These are phyloP conservation scores for Pocillopora grandis DNA, from an alignment of 92 coral and sea anemone genomes.

Conservation along the genomic window DNA sequence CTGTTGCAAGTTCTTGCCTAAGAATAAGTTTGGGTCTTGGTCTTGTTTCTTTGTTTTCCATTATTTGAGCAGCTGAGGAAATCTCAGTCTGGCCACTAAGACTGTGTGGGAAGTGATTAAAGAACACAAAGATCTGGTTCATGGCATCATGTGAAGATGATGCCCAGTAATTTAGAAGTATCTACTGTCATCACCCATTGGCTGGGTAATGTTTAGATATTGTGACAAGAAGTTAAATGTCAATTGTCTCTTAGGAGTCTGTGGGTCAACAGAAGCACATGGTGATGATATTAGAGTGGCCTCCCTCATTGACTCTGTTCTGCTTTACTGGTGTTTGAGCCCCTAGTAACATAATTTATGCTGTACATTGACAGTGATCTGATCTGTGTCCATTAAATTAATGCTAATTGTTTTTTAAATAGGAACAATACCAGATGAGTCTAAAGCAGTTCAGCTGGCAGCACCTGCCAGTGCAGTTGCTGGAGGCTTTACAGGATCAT, in stretches of 20 bases:
- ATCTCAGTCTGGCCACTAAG: conserved; percentile 9
- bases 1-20: neutral
- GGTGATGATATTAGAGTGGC: no score
- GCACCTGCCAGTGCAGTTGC: conserved; percentile 80
- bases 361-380: neutral
- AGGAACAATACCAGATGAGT: conserved; percentile 83
- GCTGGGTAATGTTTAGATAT: no score
- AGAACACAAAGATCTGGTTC: neutral
- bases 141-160: no score
- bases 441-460: conserved; percentile 74
- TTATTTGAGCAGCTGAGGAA: conserved; percentile 22
- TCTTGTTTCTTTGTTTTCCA: conserved; percentile 23
- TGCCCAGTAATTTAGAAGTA: no score
- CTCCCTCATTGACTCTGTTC: no score
- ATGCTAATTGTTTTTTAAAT: neutral
- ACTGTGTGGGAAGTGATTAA: conserved; percentile 22
- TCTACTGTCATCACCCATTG: no score
- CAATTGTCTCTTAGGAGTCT: no score
- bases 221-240: no score
- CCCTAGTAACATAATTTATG: no score
- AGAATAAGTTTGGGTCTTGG: conserved; percentile 22
- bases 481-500: conserved; percentile 65
- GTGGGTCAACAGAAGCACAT: no score
- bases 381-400: neutral
- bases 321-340: no score